These are phyloP conservation scores for Drosophila atroscutellata DNA, from an alignment of 2,888 invertebrate genomes.

Conservation along the genomic window DNA sequence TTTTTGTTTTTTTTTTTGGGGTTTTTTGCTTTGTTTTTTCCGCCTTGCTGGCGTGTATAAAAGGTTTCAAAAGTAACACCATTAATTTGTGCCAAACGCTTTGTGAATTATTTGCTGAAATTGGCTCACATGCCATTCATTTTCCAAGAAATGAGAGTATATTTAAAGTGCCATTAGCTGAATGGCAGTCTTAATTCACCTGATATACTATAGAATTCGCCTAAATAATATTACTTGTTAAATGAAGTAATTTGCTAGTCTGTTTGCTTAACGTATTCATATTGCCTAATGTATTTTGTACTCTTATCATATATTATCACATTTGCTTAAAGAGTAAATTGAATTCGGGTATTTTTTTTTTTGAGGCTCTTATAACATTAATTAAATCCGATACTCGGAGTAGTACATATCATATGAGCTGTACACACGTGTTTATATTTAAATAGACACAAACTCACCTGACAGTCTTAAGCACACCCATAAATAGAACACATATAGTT, in stretches of 20 bases:
- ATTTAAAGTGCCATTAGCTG: background rate
- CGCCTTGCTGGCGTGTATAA: constrained; percentile 55
- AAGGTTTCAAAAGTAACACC: constrained; percentile 77
- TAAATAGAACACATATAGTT: constrained; percentile 61
- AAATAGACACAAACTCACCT: constrained; percentile 6
- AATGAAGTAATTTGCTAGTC: background rate
- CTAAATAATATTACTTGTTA: background rate
- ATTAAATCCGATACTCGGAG: constrained; percentile 27
- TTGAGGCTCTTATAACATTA: background rate
- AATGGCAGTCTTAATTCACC: background rate
- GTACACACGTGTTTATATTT: constrained; percentile 12
- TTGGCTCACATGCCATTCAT: constrained; percentile 26
- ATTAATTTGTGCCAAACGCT: constrained; percentile 69
- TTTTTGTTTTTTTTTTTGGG: background rate
- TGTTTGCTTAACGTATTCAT: background rate
- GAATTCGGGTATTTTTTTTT: background rate
- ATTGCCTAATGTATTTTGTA: background rate
- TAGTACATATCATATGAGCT: constrained; percentile 38
- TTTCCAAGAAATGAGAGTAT: constrained; percentile 1
- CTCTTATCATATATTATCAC: background rate
- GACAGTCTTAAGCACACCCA: constrained; percentile 20
- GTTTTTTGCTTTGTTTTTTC: constrained; percentile 19
- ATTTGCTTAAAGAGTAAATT: background rate
- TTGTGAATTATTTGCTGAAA: constrained; percentile 59
- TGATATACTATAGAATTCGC: background rate